Base-by-base conservation (phyloP, 1,140 invertebrate species). In the Euborellia annulipes region DNA sequence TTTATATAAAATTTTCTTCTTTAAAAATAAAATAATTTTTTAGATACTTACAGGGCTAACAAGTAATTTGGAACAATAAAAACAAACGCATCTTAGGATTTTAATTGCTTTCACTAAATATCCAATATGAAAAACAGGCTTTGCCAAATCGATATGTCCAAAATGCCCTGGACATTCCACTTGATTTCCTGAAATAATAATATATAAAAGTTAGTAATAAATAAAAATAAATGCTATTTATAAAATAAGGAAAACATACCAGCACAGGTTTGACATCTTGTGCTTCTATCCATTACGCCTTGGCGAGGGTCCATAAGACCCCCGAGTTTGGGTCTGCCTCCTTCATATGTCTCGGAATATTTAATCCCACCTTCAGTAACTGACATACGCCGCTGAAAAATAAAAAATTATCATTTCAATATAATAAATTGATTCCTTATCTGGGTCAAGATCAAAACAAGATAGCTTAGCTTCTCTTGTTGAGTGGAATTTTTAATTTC, bases 251-350 rank as follows among this genome's bases (percentile, higher is more conserved):
- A n/a, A n/a, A n/a, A 47, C 45, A 30, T 49, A 61, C 84, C 94
- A 41, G 93, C 93, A 67, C 96, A 99, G 0, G 95, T 98, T 62
- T 95, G 92, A 63, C 95, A 99, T 39, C 91, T 71, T 16, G 87
- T 88, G 51, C 77, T 80, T 52, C 92, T 73, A 58, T 98, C 95
- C 18, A 98, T 88, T 9, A 95, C 92, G 48, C 96, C 96, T 69
- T 99, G 96, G 21, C 95, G 70, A 0, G 96, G 96, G 64, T 99
- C 96, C 93, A 98, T 98, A 34, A 99, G 77, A 18, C 96, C 96
- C 2, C 93, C 91, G 41, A 96, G 62, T 61, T 99, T 99, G 0
- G 96, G 95, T 3, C 91, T 75, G 11, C 95, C 95, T 36, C 92
- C 92, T 69, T 99, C 96, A 78, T 95, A 94, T 0, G 93, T 94